Evolutionary conservation across 2,888 invertebrate genomes (phyloP).

Genomic region (Melanostoma scalare): DNA sequence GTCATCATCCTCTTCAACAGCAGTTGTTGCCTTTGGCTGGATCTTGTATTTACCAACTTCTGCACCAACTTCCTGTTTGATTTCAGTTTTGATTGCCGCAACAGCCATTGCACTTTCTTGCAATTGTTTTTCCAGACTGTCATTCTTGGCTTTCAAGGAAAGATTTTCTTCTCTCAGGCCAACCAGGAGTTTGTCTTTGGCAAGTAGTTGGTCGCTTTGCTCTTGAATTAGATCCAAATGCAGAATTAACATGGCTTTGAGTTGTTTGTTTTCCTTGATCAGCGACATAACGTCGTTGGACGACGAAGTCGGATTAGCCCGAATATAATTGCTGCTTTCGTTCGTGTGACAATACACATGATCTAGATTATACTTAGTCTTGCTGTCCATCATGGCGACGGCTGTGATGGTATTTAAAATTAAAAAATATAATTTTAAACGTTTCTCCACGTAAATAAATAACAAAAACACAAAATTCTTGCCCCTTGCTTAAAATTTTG

Average conservation of each 20-base stretch:
- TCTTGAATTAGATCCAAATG: conserved; percentile 95
- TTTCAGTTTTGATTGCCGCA: conserved; percentile 76
- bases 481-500: conserved; percentile 46
- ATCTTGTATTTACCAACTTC: conserved; percentile 78
- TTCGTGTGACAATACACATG: conserved; percentile 79
- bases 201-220: conserved; percentile 91
- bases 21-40: conserved; percentile 45
- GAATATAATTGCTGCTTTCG: conserved; percentile 76
- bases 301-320: conserved; percentile 72
- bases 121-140: conserved; percentile 75
- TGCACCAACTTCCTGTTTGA: conserved; percentile 80
- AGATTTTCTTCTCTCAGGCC: conserved; percentile 90
- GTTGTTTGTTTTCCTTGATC: conserved; percentile 81
- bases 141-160: conserved; percentile 84
- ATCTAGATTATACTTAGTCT: conserved; percentile 77
- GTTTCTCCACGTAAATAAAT: conserved; percentile 54
- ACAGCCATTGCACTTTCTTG: conserved; percentile 75
- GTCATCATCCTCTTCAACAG: conserved; percentile 13
- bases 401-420: conserved; percentile 14
- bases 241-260: conserved; percentile 89
- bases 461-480: conserved; percentile 58
- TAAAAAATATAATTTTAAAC: conserved; percentile 10
- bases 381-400: conserved; percentile 74
- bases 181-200: conserved; percentile 90
- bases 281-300: conserved; percentile 77